These are phyloP conservation scores for Xiphorhynchus elegans DNA, from an alignment of 2,113 vertebrate species.

Conservation along the genomic window DNA sequence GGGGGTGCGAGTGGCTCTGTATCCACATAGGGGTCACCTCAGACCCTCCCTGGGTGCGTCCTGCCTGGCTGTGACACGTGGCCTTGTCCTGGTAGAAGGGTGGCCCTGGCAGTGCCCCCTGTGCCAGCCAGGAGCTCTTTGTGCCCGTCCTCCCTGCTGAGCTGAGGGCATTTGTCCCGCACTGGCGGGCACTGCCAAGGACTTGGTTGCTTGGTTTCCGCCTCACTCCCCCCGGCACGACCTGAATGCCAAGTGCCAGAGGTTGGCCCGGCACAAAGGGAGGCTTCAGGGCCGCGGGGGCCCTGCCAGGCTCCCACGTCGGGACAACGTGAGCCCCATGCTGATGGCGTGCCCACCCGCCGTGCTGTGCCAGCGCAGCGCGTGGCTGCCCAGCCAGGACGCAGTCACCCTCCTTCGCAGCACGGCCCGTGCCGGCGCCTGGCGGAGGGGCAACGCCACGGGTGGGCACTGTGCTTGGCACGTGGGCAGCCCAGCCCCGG, in stretches of 20 bases:
- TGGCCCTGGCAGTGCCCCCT: background rate
- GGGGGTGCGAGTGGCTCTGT: background rate
- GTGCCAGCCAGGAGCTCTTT: background rate
- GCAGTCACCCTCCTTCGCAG: background rate
- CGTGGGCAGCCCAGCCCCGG: background rate
- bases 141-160: background rate
- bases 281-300: background rate
- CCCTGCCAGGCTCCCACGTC: constrained; percentile 37
- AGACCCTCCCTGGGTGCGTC: background rate
- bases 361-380: background rate
- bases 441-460: background rate
- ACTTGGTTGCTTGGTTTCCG: constrained; percentile 59
- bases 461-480: background rate
- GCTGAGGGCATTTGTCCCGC: constrained; percentile 8
- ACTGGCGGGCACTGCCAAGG: constrained; percentile 55
- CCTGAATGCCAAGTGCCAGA: constrained; percentile 60
- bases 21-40: background rate
- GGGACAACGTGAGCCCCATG: constrained; percentile 55
- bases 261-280: constrained; percentile 41
- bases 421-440: background rate
- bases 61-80: background rate
- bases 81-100: background rate
- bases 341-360: background rate
- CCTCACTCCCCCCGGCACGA: background rate
- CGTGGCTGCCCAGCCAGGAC: background rate